Evolutionary conservation across 2,888 invertebrate species (phyloP).

Genomic region (Netelia fuscicornis): DNA sequence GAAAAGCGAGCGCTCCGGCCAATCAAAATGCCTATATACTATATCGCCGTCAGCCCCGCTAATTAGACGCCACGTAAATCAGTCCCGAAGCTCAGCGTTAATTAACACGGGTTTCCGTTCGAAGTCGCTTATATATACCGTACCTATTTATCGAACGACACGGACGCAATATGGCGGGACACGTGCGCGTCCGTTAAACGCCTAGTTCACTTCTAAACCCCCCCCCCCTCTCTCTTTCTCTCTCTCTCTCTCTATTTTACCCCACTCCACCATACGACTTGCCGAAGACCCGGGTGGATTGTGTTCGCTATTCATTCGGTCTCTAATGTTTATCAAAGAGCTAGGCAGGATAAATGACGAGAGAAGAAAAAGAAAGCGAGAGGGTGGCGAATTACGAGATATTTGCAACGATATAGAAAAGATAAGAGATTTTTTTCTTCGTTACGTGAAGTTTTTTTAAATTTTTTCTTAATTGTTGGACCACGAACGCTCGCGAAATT

Average conservation of each 20-base stretch:
- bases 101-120: slow-evolving; percentile 84
- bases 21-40: slow-evolving; percentile 84
- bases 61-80: slow-evolving; percentile 85
- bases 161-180: slow-evolving; percentile 74
- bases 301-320: slow-evolving; percentile 34
- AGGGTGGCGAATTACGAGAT: slow-evolving; percentile 30
- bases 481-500: slow-evolving; percentile 68
- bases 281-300: no score
- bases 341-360: slow-evolving; percentile 24
- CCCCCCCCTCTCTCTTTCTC: background rate
- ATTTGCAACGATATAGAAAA: background rate
- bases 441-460: slow-evolving; percentile 39
- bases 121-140: slow-evolving; percentile 78
- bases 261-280: background rate
- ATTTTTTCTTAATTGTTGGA: slow-evolving; percentile 68
- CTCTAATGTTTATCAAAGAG: slow-evolving; percentile 23
- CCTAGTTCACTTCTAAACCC: slow-evolving; percentile 56
- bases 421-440: background rate
- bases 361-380: slow-evolving; percentile 8
- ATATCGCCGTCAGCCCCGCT: slow-evolving; percentile 83
- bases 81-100: slow-evolving; percentile 84
- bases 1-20: slow-evolving; percentile 75
- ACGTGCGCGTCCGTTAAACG: slow-evolving; percentile 75
- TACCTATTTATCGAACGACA: slow-evolving; percentile 82
- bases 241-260: background rate